Evolutionary conservation across 2,888 invertebrate genomes (phyloP).

Genomic region (Ligdia adustata): DNA sequence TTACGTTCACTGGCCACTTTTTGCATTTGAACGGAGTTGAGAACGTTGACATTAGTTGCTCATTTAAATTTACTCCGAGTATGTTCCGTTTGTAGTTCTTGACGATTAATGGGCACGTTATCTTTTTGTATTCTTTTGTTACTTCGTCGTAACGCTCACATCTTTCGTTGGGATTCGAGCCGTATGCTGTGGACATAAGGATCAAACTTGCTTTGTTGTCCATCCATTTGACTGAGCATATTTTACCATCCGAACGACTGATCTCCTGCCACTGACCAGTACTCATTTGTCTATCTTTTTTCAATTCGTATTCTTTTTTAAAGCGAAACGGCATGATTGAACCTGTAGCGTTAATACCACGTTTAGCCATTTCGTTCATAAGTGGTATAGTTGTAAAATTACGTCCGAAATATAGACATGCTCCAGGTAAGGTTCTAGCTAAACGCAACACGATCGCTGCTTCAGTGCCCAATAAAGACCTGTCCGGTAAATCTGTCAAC

Average conservation of each 20-base stretch:
- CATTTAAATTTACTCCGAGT: conserved; percentile 41
- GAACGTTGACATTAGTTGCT: conserved; percentile 43
- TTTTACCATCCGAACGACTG: conserved; percentile 33
- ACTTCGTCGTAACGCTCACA: conserved; percentile 10
- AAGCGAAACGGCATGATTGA: conserved; percentile 9
- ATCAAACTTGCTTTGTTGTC: conserved; percentile 40
- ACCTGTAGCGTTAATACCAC: conserved; percentile 26
- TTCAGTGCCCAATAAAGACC: conserved; percentile 26
- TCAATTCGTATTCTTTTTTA: conserved; percentile 16
- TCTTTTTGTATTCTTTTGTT: conserved; percentile 19
- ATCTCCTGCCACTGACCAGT: conserved; percentile 38
- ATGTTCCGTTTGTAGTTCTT: conserved; percentile 43
- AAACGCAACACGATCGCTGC: conserved; percentile 35
- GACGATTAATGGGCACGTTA: conserved; percentile 39
- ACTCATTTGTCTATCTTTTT: conserved; percentile 32
- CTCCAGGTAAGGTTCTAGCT: conserved; percentile 23
- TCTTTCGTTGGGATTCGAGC: conserved; percentile 34
- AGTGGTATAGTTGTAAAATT: conserved; percentile 22
- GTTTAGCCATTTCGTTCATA: conserved; percentile 34
- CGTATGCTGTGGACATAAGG: conserved; percentile 41
- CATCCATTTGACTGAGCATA: conserved; percentile 45
- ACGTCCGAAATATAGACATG: conserved; percentile 23
- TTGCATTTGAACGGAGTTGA: conserved; percentile 40
- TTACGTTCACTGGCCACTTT: conserved; percentile 48
- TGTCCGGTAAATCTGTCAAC: conserved; percentile 27